Conservation (phyloP, 2,797 vertebrate genomes). For the Anguilla obscura region DNA sequence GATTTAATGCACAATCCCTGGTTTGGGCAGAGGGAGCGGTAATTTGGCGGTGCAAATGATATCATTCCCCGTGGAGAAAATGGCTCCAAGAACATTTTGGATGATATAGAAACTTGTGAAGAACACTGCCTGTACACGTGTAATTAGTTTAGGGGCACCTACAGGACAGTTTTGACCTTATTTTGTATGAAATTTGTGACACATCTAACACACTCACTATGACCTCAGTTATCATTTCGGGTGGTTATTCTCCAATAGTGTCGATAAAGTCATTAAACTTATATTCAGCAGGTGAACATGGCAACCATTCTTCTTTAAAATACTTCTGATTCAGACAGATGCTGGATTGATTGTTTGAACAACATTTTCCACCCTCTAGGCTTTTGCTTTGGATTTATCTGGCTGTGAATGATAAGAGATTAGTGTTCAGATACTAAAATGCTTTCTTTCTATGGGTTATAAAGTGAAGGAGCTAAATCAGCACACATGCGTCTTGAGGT, state of each 20-base stretch:
- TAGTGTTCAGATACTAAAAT: slow-evolving; percentile 57
- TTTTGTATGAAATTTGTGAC: slow-evolving; percentile 40
- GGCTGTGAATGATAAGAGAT: slow-evolving; percentile 55
- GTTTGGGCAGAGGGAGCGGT: background rate
- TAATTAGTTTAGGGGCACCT: background rate
- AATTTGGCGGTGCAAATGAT: background rate
- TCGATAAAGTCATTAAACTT: background rate
- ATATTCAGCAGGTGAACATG: background rate
- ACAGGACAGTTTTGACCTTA: slow-evolving; percentile 42
- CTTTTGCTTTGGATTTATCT: slow-evolving; percentile 51
- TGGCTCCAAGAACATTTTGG: background rate
- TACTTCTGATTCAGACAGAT: slow-evolving; percentile 1
- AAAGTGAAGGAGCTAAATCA: slow-evolving; percentile 58
- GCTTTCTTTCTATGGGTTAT: slow-evolving; percentile 56
- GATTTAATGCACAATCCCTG: background rate
- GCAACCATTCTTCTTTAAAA: slow-evolving; percentile 35
- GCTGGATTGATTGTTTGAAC: slow-evolving; percentile 40
- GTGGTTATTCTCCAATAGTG: background rate
- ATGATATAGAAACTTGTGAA: background rate
- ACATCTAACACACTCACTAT: background rate
- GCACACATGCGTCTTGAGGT: slow-evolving; percentile 56
- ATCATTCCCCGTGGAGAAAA: background rate
- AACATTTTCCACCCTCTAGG: slow-evolving; percentile 12
- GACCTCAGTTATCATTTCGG: background rate
- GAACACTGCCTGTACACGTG: background rate